A percentile compares a stretch with the other conserved stretches of the same genome.
Conservation (phyloP, 2,797 vertebrate genomes). For the Falco columbarius region DNA sequence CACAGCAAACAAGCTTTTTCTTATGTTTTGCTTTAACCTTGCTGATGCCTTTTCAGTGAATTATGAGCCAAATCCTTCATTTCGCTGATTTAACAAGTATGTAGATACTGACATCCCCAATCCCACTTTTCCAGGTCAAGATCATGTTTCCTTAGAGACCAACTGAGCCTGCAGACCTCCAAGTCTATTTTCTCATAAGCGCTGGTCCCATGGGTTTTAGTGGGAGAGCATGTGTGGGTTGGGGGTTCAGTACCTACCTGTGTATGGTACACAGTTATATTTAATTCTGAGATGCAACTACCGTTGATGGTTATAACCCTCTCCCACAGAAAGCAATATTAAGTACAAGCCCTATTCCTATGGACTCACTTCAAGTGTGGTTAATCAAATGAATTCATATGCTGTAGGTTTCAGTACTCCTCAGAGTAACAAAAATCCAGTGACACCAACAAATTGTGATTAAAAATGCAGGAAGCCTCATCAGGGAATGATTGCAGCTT, state of each 20-base stretch:
- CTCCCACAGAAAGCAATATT: not conserved
- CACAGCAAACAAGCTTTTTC: not conserved
- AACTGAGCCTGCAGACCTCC: not conserved
- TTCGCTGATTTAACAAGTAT: not conserved
- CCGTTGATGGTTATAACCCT: not conserved
- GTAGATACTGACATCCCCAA: not conserved
- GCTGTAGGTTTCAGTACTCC: not conserved
- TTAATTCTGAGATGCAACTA: not conserved
- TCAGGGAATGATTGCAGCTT: not conserved
- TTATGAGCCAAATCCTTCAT: not conserved
- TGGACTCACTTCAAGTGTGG: not conserved
- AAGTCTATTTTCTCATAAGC: not conserved
- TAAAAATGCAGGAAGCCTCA: constrained; percentile 6
- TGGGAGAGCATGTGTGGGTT: not conserved
- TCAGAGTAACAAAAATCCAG: not conserved
- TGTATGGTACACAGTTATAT: not conserved
- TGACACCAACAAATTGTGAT: not conserved
- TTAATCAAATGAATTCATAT: not conserved
- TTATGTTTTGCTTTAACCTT: constrained; percentile 20
- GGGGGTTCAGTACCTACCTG: not conserved
- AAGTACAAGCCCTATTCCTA: not conserved
- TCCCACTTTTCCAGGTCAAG: not conserved
- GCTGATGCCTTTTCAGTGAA: not conserved
- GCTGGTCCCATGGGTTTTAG: not conserved
- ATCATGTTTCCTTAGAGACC: not conserved